phyloP scores from a whole-genome alignment of 2,888 invertebrate genomes.

The Mactromeris polynyma region DNA sequence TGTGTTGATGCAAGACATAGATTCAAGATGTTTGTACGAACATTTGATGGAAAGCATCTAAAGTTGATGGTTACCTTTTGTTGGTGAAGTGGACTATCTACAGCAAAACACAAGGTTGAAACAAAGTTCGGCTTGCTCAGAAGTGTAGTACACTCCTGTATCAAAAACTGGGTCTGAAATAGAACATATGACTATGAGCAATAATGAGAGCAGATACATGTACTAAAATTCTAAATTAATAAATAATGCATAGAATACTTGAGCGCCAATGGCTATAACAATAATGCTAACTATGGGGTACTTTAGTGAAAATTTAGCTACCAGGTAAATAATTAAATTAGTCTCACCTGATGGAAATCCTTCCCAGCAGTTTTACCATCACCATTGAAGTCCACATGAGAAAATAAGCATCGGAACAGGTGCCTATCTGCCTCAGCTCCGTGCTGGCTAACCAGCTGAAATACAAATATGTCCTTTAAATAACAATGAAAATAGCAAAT shows the following conservation, averaged over 20 bases:
- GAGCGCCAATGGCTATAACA: no score
- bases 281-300: no score
- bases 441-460: constrained; percentile 95
- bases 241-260: no score
- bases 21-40: no score
- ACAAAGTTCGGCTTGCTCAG: constrained; percentile 95
- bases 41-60: neutral
- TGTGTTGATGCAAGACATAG: no score
- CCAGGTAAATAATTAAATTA: no score
- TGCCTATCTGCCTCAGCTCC: constrained; percentile 99
- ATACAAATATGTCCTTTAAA: constrained; percentile 35
- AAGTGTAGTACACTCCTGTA: constrained; percentile 92
- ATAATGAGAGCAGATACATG: no score
- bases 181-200: no score
- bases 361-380: constrained; percentile 88
- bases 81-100: constrained; percentile 93
- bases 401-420: constrained; percentile 97
- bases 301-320: neutral
- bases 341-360: constrained; percentile 87
- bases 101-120: constrained; percentile 95
- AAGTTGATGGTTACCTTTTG: constrained; percentile 90
- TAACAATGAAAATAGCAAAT: neutral
- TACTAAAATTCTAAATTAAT: no score
- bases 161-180: constrained; percentile 91
- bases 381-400: constrained; percentile 93